Base-by-base conservation (phyloP, 2,888 invertebrate species). In the Drosophila longiperda region DNA sequence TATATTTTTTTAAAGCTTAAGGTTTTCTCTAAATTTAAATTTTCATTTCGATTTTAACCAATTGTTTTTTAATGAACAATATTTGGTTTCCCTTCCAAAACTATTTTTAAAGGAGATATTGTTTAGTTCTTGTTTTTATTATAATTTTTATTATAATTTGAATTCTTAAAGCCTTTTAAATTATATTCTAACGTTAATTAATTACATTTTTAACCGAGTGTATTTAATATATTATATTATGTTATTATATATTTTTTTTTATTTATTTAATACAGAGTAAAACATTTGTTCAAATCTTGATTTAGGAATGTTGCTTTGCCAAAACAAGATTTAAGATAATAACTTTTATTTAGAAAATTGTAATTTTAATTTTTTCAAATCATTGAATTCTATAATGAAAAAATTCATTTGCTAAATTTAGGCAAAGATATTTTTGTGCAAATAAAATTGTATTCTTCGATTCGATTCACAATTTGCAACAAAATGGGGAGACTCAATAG, bases 111-210 rank as follows among this genome's bases (percentile, higher is more conserved):
- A 45, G 12, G 0, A 42, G 7, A 42, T n/a, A 11, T 11, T 42
- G n/a, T 6, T 3, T 1, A n/a, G 11, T n/a, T 42, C 11, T 2
- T 20, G 6, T 20, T 11, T 40, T 5, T 0, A n/a, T 5, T 0
- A n/a, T 0, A n/a, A 5, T 36, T 36, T 36, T 36, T 36, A 15
- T 6, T 34, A 34, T 6, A 15, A 4, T 15, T 36, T 6, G 6
- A 15, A 15, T 15, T 26, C 1, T 26, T 26, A 26, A 26, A 26
- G 4, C 26, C 29, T 0, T 36, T 36, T 15, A 6, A 15, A 15
- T 3, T 5, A 7, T 36, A 8, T 8, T 17, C 1, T 3, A n/a
- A 5, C 0, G 1, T 40, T 40, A n/a, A n/a, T 6, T 4, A 9
- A 9, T n/a, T n/a, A 9, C 1, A 38, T 17, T 38, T 2, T n/a